phyloP scores from a whole-genome alignment of 2,113 vertebrate genomes.

The Bombycilla garrulus region DNA sequence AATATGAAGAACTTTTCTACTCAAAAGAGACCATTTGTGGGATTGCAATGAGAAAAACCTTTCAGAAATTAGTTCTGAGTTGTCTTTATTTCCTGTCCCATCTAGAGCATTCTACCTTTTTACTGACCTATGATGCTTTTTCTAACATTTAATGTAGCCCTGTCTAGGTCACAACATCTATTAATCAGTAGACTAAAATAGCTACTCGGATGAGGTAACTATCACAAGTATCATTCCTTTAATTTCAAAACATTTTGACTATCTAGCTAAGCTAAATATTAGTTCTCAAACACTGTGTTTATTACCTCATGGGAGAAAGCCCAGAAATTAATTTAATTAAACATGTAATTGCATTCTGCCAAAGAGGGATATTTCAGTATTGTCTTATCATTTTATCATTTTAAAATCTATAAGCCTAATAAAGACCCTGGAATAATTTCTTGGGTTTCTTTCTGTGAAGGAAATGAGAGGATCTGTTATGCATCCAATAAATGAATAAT shows the following conservation, averaged over 20 bases:
- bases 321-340: neutral
- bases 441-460: neutral
- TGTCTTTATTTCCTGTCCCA: neutral
- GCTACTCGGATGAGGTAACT: neutral
- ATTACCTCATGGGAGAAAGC: neutral
- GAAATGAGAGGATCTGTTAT: neutral
- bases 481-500: neutral
- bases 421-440: neutral
- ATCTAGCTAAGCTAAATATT: neutral
- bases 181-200: neutral
- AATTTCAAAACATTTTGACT: neutral
- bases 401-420: neutral
- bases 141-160: neutral
- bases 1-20: neutral
- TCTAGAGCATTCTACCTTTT: neutral
- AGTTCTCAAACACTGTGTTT: neutral
- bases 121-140: neutral
- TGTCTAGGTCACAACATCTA: neutral
- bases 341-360: neutral
- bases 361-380: neutral
- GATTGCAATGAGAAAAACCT: neutral
- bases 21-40: neutral
- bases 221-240: neutral
- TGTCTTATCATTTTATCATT: neutral
- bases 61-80: neutral